Evolutionary conservation across 2,888 invertebrate genomes (phyloP), one percentile per base, ranked within the genome.

Genomic region (Yponomeuta cagnagella): DNA sequence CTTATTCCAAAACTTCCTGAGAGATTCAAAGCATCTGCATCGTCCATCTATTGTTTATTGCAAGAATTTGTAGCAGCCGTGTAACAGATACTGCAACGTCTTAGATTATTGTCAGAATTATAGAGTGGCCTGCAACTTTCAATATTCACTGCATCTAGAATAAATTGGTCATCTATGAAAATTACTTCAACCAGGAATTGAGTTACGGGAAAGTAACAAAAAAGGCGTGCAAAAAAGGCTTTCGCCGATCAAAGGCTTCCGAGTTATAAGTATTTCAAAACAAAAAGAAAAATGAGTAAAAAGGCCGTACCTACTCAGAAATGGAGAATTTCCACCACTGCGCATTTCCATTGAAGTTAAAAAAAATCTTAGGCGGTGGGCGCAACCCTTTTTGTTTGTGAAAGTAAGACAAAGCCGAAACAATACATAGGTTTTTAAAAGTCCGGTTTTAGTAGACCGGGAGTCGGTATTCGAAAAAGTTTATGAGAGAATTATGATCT

Each of bases 321-420:
- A 23, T 12, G 68, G 68, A 68, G 30, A 68, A 52, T 15, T 70
- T 65, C 64, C 65, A 12, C 70, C 65, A 12, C n/a, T 48, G 30
- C 70, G 12, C 65, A 65, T 48, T 63, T 58, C 63, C 63, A 70
- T 33, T 72, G 70, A 66, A 72, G 67, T 67, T 70, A 81, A 68
- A 68, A 68, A 68, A 83, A 85, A 87, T 88, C 87, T 84, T 83
- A 84, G 82, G 78, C 82, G 52, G 52, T 12, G 52, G 52, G 52
- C 77, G 75, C 82, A 86, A 87, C 87, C 90, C 90, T 85, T 89
- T 83, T 78, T 79, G 70, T 72, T 72, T 71, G 48, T 48, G 66
- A 52, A 68, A 70, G 79, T 75, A 78, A 80, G 79, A 78, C 77
- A 79, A 80, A 79, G 76, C 73, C 73, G 74, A 81, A 83, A 88